phyloP scores from a whole-genome alignment of 2,888 invertebrate species.

The Lysandra coridon region DNA sequence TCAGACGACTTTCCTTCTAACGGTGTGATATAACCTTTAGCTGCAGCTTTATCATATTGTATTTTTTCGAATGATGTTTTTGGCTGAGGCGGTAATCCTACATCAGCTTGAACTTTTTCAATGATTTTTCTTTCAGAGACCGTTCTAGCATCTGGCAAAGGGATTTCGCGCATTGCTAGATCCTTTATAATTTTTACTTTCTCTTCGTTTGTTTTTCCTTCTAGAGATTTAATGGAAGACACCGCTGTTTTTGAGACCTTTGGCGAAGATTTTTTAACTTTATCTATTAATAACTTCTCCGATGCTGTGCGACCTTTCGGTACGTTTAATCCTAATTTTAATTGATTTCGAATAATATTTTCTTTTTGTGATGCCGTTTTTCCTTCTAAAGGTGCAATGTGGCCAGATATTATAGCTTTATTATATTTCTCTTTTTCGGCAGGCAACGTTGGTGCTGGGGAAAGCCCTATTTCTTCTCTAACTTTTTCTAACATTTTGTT shows the following conservation, averaged over 20 bases:
- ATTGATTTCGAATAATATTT: constrained; percentile 38
- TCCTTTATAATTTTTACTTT: constrained; percentile 39
- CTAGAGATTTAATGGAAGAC: constrained; percentile 44
- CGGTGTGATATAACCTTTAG: constrained; percentile 35
- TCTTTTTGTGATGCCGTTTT: constrained; percentile 44
- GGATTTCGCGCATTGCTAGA: constrained; percentile 37
- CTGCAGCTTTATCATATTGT: constrained; percentile 38
- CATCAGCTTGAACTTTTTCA: constrained; percentile 39
- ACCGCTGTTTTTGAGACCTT: constrained; percentile 41
- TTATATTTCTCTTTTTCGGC: constrained; percentile 39
- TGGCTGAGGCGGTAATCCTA: constrained; percentile 39
- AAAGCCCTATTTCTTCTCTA: constrained; percentile 39
- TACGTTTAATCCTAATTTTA: constrained; percentile 42
- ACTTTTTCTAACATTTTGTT: constrained; percentile 42
- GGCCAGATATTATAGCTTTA: constrained; percentile 43
- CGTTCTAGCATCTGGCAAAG: constrained; percentile 38
- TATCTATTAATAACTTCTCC: constrained; percentile 35
- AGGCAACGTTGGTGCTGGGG: constrained; percentile 39
- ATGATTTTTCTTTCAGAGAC: constrained; percentile 41
- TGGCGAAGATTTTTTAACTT: constrained; percentile 38
- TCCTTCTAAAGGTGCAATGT: constrained; percentile 49
- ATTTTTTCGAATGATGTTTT: constrained; percentile 39
- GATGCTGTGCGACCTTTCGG: constrained; percentile 42
- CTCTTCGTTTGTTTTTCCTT: constrained; percentile 44
- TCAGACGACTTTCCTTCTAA: constrained; percentile 40